Percentiles rank a stretch among this genome's conserved stretches.
Conservation (phyloP, 2,797 vertebrate species). For the Dryobates pubescens region DNA sequence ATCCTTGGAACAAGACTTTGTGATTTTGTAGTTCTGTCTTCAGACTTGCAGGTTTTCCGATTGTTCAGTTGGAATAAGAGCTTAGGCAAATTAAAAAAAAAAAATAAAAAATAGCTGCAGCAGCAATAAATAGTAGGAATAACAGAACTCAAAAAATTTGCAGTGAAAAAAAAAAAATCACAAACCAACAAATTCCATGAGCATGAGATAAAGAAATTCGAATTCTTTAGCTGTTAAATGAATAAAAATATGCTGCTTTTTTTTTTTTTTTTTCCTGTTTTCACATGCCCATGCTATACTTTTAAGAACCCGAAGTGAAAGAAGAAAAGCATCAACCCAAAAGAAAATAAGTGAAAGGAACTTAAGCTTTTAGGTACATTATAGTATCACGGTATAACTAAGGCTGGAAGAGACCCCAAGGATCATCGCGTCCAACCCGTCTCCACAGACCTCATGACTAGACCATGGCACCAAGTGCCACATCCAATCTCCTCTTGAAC, state of each 20-base stretch:
- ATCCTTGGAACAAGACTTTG: neutral
- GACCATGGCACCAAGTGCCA: too few relatives aligned
- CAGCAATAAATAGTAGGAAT: neutral
- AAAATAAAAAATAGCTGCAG: neutral
- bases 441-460: too few relatives aligned
- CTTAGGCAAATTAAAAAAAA: neutral
- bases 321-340: neutral
- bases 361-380: neutral
- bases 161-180: neutral
- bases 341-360: neutral
- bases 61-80: neutral
- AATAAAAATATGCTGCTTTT: neutral
- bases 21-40: neutral
- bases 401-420: too few relatives aligned
- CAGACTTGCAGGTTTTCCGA: neutral
- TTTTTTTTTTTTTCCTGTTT: neutral
- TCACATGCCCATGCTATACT: accelerated
- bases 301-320: neutral
- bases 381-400: too few relatives aligned
- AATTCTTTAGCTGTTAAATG: neutral
- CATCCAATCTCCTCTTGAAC: too few relatives aligned
- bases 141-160: neutral
- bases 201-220: neutral
- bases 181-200: neutral
- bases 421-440: too few relatives aligned